A percentile compares a stretch with the other conserved stretches of the same genome.
Evolutionary conservation across 2,113 vertebrate genomes (phyloP).

Genomic region (Leucoraja erinaceus): DNA sequence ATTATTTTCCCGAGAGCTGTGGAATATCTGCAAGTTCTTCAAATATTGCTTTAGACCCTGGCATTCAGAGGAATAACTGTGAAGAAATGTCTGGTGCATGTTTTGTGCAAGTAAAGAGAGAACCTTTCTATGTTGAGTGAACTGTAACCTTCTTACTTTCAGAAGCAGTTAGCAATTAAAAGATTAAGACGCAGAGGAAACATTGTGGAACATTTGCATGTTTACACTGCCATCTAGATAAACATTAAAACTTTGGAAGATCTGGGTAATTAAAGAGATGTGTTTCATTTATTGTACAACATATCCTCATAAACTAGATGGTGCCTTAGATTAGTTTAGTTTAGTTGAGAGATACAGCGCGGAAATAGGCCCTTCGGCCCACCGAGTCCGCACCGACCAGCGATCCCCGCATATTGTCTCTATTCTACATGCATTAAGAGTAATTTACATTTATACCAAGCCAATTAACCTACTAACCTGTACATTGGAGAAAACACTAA

Average conservation of each 20-base stretch:
- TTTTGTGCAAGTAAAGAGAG: not conserved
- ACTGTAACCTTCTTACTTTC: not conserved
- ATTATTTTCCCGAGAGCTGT: no score
- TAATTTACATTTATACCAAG: no score
- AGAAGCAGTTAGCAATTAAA: not conserved
- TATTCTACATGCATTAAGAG: no score
- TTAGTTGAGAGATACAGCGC: no score
- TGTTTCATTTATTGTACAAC: slow-evolving; percentile 14
- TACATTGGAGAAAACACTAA: no score
- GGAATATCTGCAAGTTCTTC: not conserved
- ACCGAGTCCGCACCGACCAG: no score
- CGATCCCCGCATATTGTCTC: no score
- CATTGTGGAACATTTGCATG: not conserved
- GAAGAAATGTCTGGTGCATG: not conserved
- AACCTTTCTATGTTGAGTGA: not conserved
- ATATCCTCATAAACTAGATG: not conserved
- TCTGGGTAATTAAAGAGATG: slow-evolving; percentile 19
- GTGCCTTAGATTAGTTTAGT: not conserved
- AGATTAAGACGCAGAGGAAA: not conserved
- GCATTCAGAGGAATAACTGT: not conserved
- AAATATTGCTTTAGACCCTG: not conserved
- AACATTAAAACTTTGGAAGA: not conserved
- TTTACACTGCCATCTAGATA: not conserved
- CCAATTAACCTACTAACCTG: no score
- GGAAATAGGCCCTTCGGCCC: no score